Evolutionary conservation across 1,140 invertebrate species (phyloP), one percentile per base, ranked within the genome.

Genomic region (Diachasmimorpha longicaudata): DNA sequence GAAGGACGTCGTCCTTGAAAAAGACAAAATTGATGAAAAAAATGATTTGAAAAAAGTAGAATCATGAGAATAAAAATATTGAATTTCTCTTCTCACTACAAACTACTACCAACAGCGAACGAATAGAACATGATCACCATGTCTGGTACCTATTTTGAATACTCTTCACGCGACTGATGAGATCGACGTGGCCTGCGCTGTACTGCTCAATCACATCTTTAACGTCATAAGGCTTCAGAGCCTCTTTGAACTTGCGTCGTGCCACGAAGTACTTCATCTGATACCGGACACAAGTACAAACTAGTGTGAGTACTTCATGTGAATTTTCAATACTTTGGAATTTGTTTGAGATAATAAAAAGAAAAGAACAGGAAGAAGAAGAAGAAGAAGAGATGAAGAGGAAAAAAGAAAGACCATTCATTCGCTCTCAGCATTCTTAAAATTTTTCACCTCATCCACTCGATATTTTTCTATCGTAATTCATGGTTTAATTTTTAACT

Each of bases 141-240:
- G 37, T 31, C n/a, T 73, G 42, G 58, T 89, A 96, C 95, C 95
- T 94, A 90, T 90, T 91, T 90, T 97, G 96, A 81, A 97, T 91
- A 90, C 92, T 95, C 91, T 97, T 97, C 68, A 97, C 95, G 84
- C 96, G 91, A 75, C 94, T 93, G 83, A 97, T 91, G 85, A 97
- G 92, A 89, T 97, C 96, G 77, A 96, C 94, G 89, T 98, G 97
- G 75, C 97, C 97, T 76, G 96, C 96, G 69, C 96, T 96, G 90
- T 98, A 98, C 88, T 98, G 97, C 90, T 98, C 97, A 85, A 98
- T 98, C 79, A 98, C 97, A 90, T 98, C 97, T 90, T 98, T 97
- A 80, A 98, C 97, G 90, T 98, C 97, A 91, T 98, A 98, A 36
- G 97, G 97, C 89, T 97, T 96, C 84, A 98, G 91, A 37, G 97